Conservation (phyloP, 2,113 vertebrate species). For the Ciconia stormi region DNA sequence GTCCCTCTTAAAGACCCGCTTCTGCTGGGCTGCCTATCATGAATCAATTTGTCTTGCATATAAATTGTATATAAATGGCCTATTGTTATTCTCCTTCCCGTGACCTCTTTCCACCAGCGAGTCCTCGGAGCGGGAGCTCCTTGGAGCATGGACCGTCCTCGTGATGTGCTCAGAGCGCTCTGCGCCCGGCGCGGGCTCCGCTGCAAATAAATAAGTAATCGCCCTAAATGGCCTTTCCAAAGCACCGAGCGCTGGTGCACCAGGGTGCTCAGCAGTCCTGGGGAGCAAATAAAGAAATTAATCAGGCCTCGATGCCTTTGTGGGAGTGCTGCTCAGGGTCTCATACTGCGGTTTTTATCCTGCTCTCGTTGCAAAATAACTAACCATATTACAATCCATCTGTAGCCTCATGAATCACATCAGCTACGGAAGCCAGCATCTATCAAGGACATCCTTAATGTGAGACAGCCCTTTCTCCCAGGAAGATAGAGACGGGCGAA, state of each 20-base stretch:
- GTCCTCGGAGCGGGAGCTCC: slow-evolving; percentile 17
- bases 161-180: background rate
- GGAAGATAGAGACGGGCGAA: background rate
- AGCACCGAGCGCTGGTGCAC: background rate
- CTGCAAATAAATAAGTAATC: slow-evolving; percentile 53
- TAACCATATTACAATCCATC: slow-evolving; percentile 11
- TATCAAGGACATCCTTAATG: background rate
- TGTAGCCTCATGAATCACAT: slow-evolving; percentile 31
- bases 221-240: slow-evolving; percentile 19
- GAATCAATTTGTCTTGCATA: slow-evolving; percentile 68
- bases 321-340: background rate
- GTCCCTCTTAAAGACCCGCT: background rate
- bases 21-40: background rate
- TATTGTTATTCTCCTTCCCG: slow-evolving; percentile 57
- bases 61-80: slow-evolving; percentile 58
- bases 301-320: background rate
- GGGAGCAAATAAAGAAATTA: slow-evolving; percentile 26
- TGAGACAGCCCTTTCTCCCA: background rate
- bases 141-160: background rate
- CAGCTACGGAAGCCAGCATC: background rate
- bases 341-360: background rate
- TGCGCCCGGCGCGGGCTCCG: fast-evolving
- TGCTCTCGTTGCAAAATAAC: background rate
- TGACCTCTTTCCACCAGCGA: slow-evolving; percentile 54
- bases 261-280: slow-evolving; percentile 7